phyloP scores from a whole-genome alignment of 92 coral and sea anemone species.

The Porites divaricata region DNA sequence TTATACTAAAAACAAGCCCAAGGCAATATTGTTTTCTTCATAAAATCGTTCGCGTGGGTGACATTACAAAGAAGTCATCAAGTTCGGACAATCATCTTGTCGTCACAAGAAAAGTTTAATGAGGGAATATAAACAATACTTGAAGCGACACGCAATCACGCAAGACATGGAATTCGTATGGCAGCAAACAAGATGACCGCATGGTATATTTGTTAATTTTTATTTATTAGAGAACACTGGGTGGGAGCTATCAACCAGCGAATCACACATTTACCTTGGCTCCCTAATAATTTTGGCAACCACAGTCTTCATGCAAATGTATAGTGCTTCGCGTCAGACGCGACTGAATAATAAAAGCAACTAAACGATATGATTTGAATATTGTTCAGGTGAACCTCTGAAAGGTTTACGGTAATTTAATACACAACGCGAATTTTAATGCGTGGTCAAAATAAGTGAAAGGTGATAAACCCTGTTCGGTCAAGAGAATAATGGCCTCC shows the following conservation, averaged over 20 bases:
- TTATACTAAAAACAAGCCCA: not conserved
- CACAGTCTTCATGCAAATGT: slow-evolving; percentile 35
- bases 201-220: not conserved
- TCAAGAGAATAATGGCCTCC: not conserved
- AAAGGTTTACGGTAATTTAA: not conserved
- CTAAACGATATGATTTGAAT: not conserved
- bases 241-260: not conserved
- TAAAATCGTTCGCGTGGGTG: not conserved
- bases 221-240: not conserved
- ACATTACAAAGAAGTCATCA: not conserved
- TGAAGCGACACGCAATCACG: slow-evolving; percentile 3
- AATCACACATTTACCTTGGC: not conserved
- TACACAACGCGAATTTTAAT: not conserved
- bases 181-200: not conserved
- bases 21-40: not conserved
- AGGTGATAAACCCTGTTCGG: no score
- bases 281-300: not conserved
- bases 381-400: slow-evolving; percentile 1
- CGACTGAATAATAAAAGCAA: slow-evolving; percentile 19
- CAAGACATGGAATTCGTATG: not conserved
- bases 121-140: not conserved
- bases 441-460: not conserved
- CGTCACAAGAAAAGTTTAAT: not conserved
- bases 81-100: not conserved
- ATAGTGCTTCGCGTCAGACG: slow-evolving; percentile 27